A percentile compares a stretch with the other conserved stretches of the same genome.
Evolutionary conservation across 2,113 vertebrate species (phyloP).

Genomic region (Pogonocichla stellata): DNA sequence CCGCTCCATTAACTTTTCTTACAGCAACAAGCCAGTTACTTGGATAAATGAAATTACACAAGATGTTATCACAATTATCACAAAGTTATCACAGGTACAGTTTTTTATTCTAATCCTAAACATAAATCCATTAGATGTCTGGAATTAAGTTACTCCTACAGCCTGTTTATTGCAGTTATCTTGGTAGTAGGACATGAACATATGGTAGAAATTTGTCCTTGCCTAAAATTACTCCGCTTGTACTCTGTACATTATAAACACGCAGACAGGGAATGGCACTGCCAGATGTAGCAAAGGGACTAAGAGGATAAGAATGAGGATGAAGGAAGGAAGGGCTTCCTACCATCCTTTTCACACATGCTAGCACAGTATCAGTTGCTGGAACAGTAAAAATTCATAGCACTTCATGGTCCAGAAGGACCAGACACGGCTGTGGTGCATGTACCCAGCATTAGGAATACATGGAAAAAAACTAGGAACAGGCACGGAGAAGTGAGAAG

Average conservation of each 20-base stretch:
- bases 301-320: not conserved
- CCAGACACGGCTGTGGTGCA: not conserved
- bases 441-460: not conserved
- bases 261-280: not conserved
- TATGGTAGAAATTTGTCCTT: conserved; percentile 34
- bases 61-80: not conserved
- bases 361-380: not conserved
- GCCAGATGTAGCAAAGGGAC: not conserved
- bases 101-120: not conserved
- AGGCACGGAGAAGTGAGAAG: not conserved
- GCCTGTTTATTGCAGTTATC: not conserved
- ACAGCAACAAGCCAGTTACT: not conserved
- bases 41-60: not conserved
- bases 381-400: conserved; percentile 7
- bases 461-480: not conserved
- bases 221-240: conserved; percentile 25
- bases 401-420: not conserved
- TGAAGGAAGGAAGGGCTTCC: not conserved
- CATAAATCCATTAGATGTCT: not conserved
- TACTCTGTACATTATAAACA: not conserved
- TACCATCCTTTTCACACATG: not conserved
- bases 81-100: not conserved
- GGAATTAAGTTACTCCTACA: not conserved
- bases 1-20: no score
- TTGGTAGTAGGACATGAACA: conserved; percentile 27